Evolutionary conservation across 92 coral and sea anemone genomes (phyloP).

Genomic region (Plumapathes pennacea): DNA sequence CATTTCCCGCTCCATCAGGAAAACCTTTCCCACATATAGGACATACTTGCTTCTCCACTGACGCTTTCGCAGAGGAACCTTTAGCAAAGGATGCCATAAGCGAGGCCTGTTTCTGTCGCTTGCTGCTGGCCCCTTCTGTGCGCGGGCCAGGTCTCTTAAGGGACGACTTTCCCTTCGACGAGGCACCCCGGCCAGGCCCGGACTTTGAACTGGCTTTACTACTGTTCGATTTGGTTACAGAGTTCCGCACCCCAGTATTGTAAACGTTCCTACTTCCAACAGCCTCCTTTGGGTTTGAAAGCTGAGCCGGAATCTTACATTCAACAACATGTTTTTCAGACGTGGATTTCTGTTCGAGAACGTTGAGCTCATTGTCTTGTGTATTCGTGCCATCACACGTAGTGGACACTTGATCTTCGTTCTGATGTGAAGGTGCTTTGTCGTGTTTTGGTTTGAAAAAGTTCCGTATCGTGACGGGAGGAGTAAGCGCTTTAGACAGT

Average conservation of each 20-base stretch:
- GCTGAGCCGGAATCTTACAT: background rate
- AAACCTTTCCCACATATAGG: conserved; percentile 81
- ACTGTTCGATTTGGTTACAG: too few relatives aligned
- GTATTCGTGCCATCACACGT: background rate
- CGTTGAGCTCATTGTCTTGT: background rate
- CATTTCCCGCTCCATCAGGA: conserved; percentile 61
- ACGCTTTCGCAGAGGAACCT: conserved; percentile 15
- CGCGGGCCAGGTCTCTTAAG: conserved; percentile 47
- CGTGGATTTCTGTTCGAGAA: background rate
- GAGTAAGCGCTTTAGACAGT: conserved; percentile 77
- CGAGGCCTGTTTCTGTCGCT: conserved; percentile 65
- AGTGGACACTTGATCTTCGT: background rate
- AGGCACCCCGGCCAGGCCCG: background rate
- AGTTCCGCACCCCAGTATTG: too few relatives aligned
- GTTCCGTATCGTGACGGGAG: conserved; percentile 81
- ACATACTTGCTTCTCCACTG: conserved; percentile 35
- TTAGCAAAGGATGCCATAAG: conserved; percentile 60
- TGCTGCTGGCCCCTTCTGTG: conserved; percentile 12
- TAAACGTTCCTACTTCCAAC: too few relatives aligned
- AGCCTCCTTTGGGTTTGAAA: background rate
- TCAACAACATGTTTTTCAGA: too few relatives aligned
- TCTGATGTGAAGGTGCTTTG: too few relatives aligned
- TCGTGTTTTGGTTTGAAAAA: conserved; percentile 66
- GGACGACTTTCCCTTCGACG: conserved; percentile 36
- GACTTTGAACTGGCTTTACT: background rate